Evolutionary conservation across 2,797 vertebrate species (phyloP), one percentile per base, ranked within the genome.

Genomic region (Enteromius viviparus): DNA sequence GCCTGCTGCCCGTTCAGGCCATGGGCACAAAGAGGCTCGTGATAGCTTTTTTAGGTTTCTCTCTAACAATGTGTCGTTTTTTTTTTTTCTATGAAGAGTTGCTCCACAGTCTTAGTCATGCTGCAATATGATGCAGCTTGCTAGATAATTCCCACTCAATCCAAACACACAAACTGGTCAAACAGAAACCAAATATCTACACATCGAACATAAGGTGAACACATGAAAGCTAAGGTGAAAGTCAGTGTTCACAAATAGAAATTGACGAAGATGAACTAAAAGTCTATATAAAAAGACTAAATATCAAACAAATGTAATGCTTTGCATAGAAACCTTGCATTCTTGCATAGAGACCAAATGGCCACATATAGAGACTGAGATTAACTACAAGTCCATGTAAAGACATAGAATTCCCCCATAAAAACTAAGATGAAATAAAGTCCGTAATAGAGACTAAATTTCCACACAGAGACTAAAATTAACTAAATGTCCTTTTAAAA

Each of bases 21-120:
- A 85, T n/a, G 12, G 82, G 77, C 80, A 83, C 80, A 78, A 47
- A 76, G 47, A 53, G 21, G 70, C 82, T 75, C 12, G 34, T 84
- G 69, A 82, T 87, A 26, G 47, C 79, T 70, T 80, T 65, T 76
- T 66, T 60, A 51, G 62, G 34, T 58, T 53, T 72, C 49, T 60
- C 12, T 49, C 40, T 76, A 9, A 37, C 75, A 78, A 84, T 87
- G 79, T 65, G 2, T 68, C n/a, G 3, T 62, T 51, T 78, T 78
- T 78, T n/a, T n/a, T 37, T 37, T 76, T 45, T 65, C 34, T 76
- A 12, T 70, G 17, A 79, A 34, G 26, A 68, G 77, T 32, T 53
- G 29, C 42, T 65, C 15, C 14, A 21, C 32, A 34, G 23, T 53
- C 70, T 78, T 83, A 84, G 68, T 62, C 86, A 80, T 64, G 34